These are phyloP conservation scores for Ciconia stormi DNA, from an alignment of 2,113 vertebrate genomes.

Conservation along the genomic window DNA sequence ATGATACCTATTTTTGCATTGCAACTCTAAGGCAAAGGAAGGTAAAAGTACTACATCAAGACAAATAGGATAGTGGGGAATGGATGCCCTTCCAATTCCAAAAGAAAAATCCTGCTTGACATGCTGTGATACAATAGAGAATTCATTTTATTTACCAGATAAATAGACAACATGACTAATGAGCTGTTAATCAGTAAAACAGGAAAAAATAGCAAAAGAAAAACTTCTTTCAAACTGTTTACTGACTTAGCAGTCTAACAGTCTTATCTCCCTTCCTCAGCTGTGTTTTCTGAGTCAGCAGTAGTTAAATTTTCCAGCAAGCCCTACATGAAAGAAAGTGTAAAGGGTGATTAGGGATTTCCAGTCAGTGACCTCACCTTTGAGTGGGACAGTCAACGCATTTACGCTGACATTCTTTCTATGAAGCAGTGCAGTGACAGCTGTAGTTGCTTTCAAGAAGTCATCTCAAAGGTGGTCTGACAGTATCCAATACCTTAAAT, in stretches of 20 bases:
- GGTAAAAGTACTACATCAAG: background rate
- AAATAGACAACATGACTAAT: background rate
- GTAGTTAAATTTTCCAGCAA: slow-evolving; percentile 75
- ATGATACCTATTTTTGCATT: background rate
- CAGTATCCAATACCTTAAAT: background rate
- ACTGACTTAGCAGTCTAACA: slow-evolving; percentile 46
- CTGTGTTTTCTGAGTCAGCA: slow-evolving; percentile 76
- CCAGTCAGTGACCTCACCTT: slow-evolving; percentile 68
- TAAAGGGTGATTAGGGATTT: slow-evolving; percentile 65
- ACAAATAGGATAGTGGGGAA: background rate
- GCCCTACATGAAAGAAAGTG: slow-evolving; percentile 47
- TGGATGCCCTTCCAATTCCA: background rate
- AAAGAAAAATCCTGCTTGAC: background rate
- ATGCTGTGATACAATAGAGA: background rate
- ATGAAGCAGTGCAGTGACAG: slow-evolving; percentile 13
- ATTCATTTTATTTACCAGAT: background rate
- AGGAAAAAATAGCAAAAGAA: slow-evolving; percentile 33
- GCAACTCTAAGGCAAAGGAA: background rate
- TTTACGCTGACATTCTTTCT: background rate
- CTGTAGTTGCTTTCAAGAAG: slow-evolving; percentile 12
- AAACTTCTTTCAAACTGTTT: slow-evolving; percentile 29
- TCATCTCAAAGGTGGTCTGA: background rate
- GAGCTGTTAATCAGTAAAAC: slow-evolving; percentile 1
- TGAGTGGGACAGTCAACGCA: background rate
- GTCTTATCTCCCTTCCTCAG: slow-evolving; percentile 78